phyloP scores from a whole-genome alignment of 2,113 vertebrate species.

The Gobiocypris rarus region DNA sequence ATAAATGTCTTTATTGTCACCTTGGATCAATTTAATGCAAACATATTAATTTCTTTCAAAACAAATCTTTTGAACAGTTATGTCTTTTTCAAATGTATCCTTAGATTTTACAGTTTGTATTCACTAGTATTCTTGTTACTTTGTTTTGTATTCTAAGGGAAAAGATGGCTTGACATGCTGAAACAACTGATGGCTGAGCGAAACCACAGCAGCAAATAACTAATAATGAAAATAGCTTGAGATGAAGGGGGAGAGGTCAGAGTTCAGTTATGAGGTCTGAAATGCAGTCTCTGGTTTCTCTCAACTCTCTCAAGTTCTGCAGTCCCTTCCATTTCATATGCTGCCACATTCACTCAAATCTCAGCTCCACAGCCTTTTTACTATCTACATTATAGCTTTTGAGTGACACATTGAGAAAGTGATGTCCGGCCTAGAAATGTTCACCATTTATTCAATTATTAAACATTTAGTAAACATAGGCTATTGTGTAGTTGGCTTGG shows the following conservation, averaged over 20 bases:
- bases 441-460: too few species aligned
- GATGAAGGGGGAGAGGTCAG: constrained; percentile 37
- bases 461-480: too few species aligned
- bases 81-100: background rate
- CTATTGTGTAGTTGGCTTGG: too few species aligned
- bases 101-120: background rate
- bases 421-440: too few species aligned
- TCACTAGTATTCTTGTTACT: background rate
- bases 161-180: background rate
- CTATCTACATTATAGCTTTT: background rate
- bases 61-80: too few species aligned
- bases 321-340: background rate
- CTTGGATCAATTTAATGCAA: background rate
- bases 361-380: background rate
- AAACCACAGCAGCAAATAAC: constrained; percentile 35
- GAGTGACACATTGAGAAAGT: background rate
- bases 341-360: background rate
- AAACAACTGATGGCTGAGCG: constrained; percentile 14
- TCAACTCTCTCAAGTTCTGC: constrained; percentile 4
- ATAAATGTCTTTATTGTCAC: background rate
- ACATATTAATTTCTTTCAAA: background rate
- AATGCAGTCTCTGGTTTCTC: constrained; percentile 32
- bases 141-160: background rate
- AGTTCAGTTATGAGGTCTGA: constrained; percentile 44
- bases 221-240: constrained; percentile 47